Conservation (phyloP, 2,888 invertebrate genomes). For the Boloria selene region DNA sequence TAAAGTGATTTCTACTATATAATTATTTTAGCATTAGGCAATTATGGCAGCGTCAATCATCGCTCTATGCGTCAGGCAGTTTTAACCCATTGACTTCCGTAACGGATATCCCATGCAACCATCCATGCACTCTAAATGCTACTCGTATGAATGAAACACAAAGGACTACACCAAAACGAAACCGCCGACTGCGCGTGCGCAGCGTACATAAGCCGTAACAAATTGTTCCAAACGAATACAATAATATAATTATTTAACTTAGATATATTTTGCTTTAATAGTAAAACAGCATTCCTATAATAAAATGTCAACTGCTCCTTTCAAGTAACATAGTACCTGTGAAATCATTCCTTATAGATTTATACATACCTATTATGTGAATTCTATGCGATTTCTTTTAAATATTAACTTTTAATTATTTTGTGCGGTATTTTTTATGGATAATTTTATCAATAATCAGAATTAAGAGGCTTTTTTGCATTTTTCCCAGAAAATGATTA, state of each 20-base stretch:
- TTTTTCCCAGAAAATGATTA: too few relatives aligned
- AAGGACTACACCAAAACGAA: slow-evolving; percentile 71
- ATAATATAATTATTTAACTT: slow-evolving; percentile 33
- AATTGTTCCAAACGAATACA: slow-evolving; percentile 52
- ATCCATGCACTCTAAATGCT: slow-evolving; percentile 56
- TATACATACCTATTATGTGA: too few relatives aligned
- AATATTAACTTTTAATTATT: too few relatives aligned
- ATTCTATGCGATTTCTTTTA: too few relatives aligned
- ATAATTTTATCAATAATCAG: too few relatives aligned
- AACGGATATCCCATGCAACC: slow-evolving; percentile 50
- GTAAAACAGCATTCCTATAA: slow-evolving; percentile 31
- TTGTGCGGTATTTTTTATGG: too few relatives aligned
- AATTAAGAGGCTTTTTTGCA: too few relatives aligned
- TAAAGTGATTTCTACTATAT: background rate
- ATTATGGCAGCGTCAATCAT: slow-evolving; percentile 39
- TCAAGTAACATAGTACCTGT: too few relatives aligned
- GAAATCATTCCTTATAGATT: too few relatives aligned
- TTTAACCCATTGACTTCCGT: slow-evolving; percentile 55
- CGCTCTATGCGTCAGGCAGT: slow-evolving; percentile 39
- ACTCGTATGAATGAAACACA: slow-evolving; percentile 51
- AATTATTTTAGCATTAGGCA: slow-evolving; percentile 28
- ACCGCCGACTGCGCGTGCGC: slow-evolving; percentile 65
- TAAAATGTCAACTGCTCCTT: slow-evolving; percentile 29
- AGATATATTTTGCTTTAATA: slow-evolving; percentile 26
- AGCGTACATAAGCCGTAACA: slow-evolving; percentile 60